Conservation (phyloP, 2,797 vertebrate genomes). For the Gymnoscopelus microlampas region DNA sequence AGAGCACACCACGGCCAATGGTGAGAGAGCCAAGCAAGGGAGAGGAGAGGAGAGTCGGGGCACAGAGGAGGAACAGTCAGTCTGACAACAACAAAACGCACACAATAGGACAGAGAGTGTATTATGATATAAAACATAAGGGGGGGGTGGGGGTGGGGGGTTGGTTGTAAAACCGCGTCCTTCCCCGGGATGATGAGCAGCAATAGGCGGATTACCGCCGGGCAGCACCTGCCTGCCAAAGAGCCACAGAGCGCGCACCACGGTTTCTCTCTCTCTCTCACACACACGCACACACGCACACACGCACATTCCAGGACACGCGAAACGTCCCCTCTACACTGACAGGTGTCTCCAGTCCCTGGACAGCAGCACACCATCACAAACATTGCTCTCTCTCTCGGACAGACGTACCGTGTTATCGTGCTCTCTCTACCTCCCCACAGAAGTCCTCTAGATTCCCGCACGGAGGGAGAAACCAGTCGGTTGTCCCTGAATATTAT, state of each 20-base stretch:
- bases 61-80: slow-evolving; percentile 29
- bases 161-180: not conserved
- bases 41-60: slow-evolving; percentile 16
- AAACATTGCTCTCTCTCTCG: not conserved
- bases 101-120: slow-evolving; percentile 32
- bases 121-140: slow-evolving; percentile 52
- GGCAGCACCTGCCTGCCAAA: too few relatives aligned
- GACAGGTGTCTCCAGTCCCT: slow-evolving; percentile 74
- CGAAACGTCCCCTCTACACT: slow-evolving; percentile 57
- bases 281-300: slow-evolving; percentile 32
- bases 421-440: slow-evolving; percentile 51
- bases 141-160: slow-evolving; percentile 9
- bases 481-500: slow-evolving; percentile 49
- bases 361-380: too few relatives aligned
- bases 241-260: not conserved
- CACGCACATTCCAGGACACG: slow-evolving; percentile 78
- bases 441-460: slow-evolving; percentile 50
- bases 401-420: slow-evolving; percentile 76
- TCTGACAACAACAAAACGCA: slow-evolving; percentile 47
- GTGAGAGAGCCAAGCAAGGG: slow-evolving; percentile 16
- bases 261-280: slow-evolving; percentile 24
- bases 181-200: slow-evolving; percentile 10
- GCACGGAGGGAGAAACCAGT: slow-evolving; percentile 2
- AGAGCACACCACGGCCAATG: not conserved
- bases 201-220: too few relatives aligned